These are phyloP conservation scores for Athalia circularis DNA, from an alignment of 2,888 invertebrate species.

Conservation along the genomic window DNA sequence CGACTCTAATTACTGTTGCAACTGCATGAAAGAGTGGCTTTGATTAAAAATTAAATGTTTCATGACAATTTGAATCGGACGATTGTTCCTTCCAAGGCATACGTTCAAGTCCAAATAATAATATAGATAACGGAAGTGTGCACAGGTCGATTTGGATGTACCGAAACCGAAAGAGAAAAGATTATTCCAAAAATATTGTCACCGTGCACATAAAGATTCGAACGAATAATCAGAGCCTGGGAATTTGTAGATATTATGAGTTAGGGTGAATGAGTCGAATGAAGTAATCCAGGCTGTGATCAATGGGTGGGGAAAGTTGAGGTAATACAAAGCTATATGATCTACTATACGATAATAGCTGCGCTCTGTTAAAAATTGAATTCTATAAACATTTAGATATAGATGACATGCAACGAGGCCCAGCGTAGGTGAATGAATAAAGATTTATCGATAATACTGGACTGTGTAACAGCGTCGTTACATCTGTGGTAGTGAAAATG, in stretches of 20 bases:
- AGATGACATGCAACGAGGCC: neutral
- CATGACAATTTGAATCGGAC: too few relatives aligned
- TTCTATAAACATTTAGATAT: neutral
- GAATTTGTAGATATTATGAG: neutral
- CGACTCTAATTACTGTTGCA: too few relatives aligned
- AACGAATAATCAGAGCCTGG: neutral
- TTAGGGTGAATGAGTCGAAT: neutral
- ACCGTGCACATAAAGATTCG: too few relatives aligned
- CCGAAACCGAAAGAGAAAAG: too few relatives aligned
- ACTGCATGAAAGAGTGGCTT: too few relatives aligned
- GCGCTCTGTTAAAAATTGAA: conserved; percentile 49
- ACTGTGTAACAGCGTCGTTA: neutral
- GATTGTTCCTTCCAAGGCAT: too few relatives aligned
- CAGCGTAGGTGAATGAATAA: neutral
- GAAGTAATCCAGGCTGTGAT: neutral
- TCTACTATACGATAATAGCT: conserved; percentile 44
- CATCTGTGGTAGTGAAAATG: too few relatives aligned
- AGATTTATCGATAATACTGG: neutral
- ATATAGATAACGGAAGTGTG: too few relatives aligned
- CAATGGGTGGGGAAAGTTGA: conserved; percentile 9
- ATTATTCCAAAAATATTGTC: too few relatives aligned
- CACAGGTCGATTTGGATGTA: too few relatives aligned
- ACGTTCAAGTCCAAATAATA: too few relatives aligned
- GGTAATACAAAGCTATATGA: neutral
- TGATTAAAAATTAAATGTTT: too few relatives aligned